Evolutionary conservation across 2,888 invertebrate genomes (phyloP), one percentile per base, ranked within the genome.

Genomic region (Aphodius granarius): DNA sequence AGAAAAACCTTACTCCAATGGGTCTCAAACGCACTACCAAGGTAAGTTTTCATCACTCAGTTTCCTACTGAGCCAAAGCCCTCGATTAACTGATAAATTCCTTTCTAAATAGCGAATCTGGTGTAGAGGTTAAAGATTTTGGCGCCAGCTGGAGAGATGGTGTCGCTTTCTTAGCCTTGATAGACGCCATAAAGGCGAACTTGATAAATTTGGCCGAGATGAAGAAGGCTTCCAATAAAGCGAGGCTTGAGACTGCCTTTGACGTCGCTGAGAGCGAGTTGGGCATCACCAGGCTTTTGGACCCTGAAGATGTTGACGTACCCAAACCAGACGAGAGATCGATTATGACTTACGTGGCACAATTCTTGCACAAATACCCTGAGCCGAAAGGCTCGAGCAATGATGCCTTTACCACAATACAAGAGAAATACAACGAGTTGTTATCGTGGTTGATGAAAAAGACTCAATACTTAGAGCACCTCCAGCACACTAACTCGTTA

Each of bases 261-360:
- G 93, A 94, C 84, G 93, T 97, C 23, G 98, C 98, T 19, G 97
- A 98, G 88, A 90, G 89, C 74, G 94, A 97, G 84, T 89, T 98
- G 63, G 98, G 97, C 77, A 97, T 98, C 83, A 94, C 97, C 19
- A 91, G 95, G 82, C 89, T 98, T 13, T 88, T 98, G 74, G 98
- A 98, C 86, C 95, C 98, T 3, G 98, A 98, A 88, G 97, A 97
- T 87, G 97, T 97, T 72, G 97, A 98, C 86, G 97, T 97, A 21
- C 94, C 95, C 22, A 95, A 96, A 86, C 98, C 98, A 3, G 98
- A 98, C 87, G 98, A 98, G 87, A 95, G 96, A 88, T 97, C 97
- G 78, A 96, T 98, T 83, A 98, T 98, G 98, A 98, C 98, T 23
- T 98, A 98, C 87, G 97, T 98, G 78, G 97, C 98, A 64, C 98